Percentiles rank a stretch among this genome's conserved stretches.
Evolutionary conservation across 2,888 invertebrate species (phyloP).

Genomic region (Neoitamus cyanurus): DNA sequence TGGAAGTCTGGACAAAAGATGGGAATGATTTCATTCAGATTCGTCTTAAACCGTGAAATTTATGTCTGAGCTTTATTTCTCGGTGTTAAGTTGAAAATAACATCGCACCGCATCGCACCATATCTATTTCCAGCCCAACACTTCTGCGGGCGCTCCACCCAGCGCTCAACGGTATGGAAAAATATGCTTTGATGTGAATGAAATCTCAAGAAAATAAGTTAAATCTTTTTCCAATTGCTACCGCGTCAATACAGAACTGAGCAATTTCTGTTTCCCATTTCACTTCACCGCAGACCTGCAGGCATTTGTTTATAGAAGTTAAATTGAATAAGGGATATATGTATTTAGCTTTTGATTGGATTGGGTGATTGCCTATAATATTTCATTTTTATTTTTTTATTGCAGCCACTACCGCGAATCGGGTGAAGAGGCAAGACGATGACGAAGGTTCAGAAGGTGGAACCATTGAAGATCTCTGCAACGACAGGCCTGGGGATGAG

Average conservation of each 20-base stretch:
- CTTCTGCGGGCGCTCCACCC: neutral
- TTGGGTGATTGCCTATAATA: neutral
- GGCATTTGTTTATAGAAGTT: neutral
- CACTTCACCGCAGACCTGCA: neutral
- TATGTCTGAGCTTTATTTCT: neutral
- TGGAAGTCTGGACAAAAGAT: neutral
- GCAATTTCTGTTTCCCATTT: neutral
- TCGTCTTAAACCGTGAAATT: neutral
- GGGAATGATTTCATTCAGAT: neutral
- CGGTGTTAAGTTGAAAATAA: neutral
- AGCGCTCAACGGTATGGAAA: neutral
- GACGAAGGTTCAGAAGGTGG: slow-evolving; percentile 72
- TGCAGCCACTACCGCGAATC: slow-evolving; percentile 68
- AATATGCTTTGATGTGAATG: neutral
- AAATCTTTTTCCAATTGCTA: neutral
- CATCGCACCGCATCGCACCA: neutral
- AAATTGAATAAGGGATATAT: neutral
- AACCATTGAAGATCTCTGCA: slow-evolving; percentile 85
- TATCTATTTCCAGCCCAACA: neutral
- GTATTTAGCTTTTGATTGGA: neutral
- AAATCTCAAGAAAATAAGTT: neutral
- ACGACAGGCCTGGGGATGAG: slow-evolving; percentile 88
- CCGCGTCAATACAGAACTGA: neutral
- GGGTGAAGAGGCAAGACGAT: slow-evolving; percentile 76
- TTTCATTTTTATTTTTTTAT: slow-evolving; percentile 47